Evolutionary conservation across 2,888 invertebrate species (phyloP), one percentile per base, ranked within the genome.

Genomic region (Sabellastarte sp.): DNA sequence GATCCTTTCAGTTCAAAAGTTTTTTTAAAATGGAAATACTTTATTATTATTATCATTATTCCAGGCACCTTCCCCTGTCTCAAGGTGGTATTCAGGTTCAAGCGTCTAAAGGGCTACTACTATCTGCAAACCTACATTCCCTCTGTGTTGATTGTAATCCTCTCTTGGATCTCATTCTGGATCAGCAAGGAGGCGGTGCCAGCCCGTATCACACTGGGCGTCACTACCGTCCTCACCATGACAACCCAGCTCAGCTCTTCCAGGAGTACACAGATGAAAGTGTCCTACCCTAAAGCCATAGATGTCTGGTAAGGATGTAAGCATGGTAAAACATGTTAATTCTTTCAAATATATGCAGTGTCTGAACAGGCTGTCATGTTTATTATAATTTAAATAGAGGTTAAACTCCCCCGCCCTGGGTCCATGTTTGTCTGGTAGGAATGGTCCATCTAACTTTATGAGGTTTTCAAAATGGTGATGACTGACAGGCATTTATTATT

Each of bases 161-260:
- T 73, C 10, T 73, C 73, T 10, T 73, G 73, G 73, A 62, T 73
- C n/a, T 65, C 71, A 57, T 73, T 73, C 66, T 73, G 73, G 73
- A 67, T 73, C 57, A 63, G 68, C 70, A 73, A 67, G 57, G 67
- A 73, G 26, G 70, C 73, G 5, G 63, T 70, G 4, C 73, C 73
- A 1, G 73, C 72, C 28, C 53, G 73, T 10, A 71, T 73, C n/a
- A 65, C 73, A 10, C 65, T 73, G 15, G 71, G 71, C 1, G 69
- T 69, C n/a, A 69, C 69, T 32, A 69, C 69, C 1, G 63, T 68
- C 4, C 60, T 68, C 24, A 67, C 68, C 26, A 66, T 68, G 66
- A 63, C 66, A 5, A 68, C 66, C 24, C 67, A 69, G 60, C 62
- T 64, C 53, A 10, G 15, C n/a, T 41, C 3, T 28, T 2, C 50